Base-by-base conservation (phyloP, 2,113 vertebrate genomes). In the Corythornis vintsioides region DNA sequence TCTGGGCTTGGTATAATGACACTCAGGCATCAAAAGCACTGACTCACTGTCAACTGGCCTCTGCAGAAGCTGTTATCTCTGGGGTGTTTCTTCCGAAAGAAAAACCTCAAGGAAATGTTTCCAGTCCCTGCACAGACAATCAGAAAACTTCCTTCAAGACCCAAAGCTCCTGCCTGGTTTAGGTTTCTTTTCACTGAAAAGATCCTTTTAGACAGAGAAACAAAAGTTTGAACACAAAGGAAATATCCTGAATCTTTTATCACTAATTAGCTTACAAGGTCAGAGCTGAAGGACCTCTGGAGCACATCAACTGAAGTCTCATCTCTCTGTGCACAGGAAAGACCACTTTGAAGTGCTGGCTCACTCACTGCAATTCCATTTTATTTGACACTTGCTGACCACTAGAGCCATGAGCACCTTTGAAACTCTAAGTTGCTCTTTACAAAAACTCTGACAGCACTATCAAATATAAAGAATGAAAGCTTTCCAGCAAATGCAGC, bases 371-470 rank as follows among this genome's bases (percentile, higher is more conserved):
- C n/a, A 22, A 50, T 78, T 65, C 57, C 67, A 72, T 83, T 90
- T 47, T 60, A 59, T 78, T 45, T 89, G 63, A 73, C 57, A 91
- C 13, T 24, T 31, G 9, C 75, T 82, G 82, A 47, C 88, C 84
- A 82, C 15, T 57, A 38, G 50, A 57, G 29, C 65, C 87, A 53
- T 0, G 0, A 73, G 59, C 81, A 59, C 59, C 66, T 94, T 42
- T 84, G 73, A 86, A 86, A 61, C 29, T 29, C 20, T 40, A 70
- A n/a, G 43, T 3, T 56, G 35, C 3, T 86, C 84, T 25, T 64
- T 65, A 42, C 24, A 93, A 71, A 80, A 69, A 18, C 29, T 25
- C 77, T 71, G 11, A 63, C 10, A 66, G 72, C 61, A 77, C 28
- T 47, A 77, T 85, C 64, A 87, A 71, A 81, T 47, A 24, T 38